These are phyloP conservation scores for Sinosuthora webbiana DNA, from an alignment of 2,113 vertebrate genomes.

Conservation along the genomic window DNA sequence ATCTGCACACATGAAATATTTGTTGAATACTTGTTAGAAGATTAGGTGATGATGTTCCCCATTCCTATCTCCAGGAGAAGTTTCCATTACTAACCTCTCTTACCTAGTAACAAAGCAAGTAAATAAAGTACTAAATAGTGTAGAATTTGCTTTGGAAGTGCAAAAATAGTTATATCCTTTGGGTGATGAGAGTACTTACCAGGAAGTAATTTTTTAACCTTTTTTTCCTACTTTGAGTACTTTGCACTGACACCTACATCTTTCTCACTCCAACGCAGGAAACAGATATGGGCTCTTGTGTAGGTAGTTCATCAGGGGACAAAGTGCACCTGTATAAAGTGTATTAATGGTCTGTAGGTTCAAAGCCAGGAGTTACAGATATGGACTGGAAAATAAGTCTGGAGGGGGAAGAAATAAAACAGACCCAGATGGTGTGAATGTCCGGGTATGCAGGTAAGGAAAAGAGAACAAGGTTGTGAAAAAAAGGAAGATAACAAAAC, in stretches of 20 bases:
- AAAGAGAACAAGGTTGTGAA: neutral
- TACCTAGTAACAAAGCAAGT: neutral
- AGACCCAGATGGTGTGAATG: neutral
- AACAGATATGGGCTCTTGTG: neutral
- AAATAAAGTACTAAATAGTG: neutral
- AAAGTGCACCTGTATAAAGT: neutral
- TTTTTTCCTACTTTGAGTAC: neutral
- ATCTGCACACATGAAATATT: neutral
- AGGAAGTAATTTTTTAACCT: neutral
- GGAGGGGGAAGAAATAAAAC: fast-evolving
- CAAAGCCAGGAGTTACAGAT: neutral
- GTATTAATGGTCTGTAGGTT: neutral
- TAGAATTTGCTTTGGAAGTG: neutral
- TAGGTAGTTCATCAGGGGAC: neutral
- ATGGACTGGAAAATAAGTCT: neutral
- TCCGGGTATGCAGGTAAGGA: neutral
- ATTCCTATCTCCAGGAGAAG: neutral
- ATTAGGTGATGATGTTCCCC: neutral
- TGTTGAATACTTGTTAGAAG: neutral
- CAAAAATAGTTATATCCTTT: neutral
- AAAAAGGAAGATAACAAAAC: neutral
- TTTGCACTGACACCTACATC: conserved; percentile 4
- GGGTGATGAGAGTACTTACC: neutral
- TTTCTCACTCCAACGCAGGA: conserved; percentile 9
- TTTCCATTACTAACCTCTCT: neutral